phyloP scores from a whole-genome alignment of 2,797 vertebrate species.

The Anisognathus igniventris region DNA sequence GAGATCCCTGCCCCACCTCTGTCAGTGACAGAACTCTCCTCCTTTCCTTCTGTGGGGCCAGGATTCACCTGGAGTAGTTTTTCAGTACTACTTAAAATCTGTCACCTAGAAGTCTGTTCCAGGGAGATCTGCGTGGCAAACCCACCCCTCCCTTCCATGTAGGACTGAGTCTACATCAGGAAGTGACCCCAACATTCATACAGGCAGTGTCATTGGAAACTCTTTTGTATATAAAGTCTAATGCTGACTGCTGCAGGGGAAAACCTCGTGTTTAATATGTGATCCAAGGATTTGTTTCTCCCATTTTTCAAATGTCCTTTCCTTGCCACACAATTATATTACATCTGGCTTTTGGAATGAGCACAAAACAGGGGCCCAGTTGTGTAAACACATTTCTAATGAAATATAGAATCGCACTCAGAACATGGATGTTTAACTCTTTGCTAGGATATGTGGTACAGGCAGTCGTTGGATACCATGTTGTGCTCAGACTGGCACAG shows the following conservation, averaged over 20 bases:
- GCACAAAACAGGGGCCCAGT: neutral
- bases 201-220: neutral
- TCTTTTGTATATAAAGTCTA: neutral
- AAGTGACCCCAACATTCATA: neutral
- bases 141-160: neutral
- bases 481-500: neutral
- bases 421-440: neutral
- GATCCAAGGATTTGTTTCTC: neutral
- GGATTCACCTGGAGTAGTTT: neutral
- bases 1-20: neutral
- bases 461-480: neutral
- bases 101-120: neutral
- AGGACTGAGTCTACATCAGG: neutral
- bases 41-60: neutral
- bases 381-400: neutral
- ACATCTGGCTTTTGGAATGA: conserved; percentile 22
- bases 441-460: neutral
- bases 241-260: neutral
- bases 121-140: neutral
- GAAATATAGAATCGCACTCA: neutral
- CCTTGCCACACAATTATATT: neutral
- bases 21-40: neutral
- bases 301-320: neutral
- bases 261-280: neutral
- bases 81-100: neutral